Base-by-base conservation (phyloP, 2,797 vertebrate genomes). In the Phrynocephalus guinanensis region DNA sequence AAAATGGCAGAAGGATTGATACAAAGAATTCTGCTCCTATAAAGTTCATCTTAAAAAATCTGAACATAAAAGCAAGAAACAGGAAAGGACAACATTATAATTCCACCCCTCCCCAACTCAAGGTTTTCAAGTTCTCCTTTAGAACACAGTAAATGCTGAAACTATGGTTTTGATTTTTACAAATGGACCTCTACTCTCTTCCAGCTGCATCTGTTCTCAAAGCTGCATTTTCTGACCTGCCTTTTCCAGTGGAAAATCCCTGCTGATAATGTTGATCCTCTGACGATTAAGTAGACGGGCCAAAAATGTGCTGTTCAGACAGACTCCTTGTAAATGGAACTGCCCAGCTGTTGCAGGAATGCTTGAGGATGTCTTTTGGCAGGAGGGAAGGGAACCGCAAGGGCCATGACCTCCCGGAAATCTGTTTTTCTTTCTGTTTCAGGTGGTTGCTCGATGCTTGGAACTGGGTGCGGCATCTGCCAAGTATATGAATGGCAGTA, bases 401-500 rank as follows among this genome's bases (percentile, higher is more conserved):
- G 26, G 44, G 48, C 16, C 66, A 56, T 1, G 24, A 38, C 50
- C 6, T 24, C 76, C 78, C 33, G 80, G 70, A 71, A 63, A 81
- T 81, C 11, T 50, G 26, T 77, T 2, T 0, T 0, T 0, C 10
- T 71, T 8, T 92, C 44, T 56, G 26, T 80, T 85, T 75, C 93
- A 97, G 97, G 96, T 97, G 70, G 95, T 96, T n/a, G 86, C 73
- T 84, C 93, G 52, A 13, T 97, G 97, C 92, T 93, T 83, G 91
- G 85, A 96, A 70, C 93, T 97, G 33, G 96, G 97, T 0, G 97
- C 97, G 0, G 95, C 96, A 90, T 97, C 97, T 0, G 97, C 96
- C 0, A 92, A 86, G 28, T 96, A 95, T 44, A 3, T 97, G 52
- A 94, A 93, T 0, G 96, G 97, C 91, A 93, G 93, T 89, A 97